Conservation (phyloP, 2,888 invertebrate species). For the Thymelicus lineola region DNA sequence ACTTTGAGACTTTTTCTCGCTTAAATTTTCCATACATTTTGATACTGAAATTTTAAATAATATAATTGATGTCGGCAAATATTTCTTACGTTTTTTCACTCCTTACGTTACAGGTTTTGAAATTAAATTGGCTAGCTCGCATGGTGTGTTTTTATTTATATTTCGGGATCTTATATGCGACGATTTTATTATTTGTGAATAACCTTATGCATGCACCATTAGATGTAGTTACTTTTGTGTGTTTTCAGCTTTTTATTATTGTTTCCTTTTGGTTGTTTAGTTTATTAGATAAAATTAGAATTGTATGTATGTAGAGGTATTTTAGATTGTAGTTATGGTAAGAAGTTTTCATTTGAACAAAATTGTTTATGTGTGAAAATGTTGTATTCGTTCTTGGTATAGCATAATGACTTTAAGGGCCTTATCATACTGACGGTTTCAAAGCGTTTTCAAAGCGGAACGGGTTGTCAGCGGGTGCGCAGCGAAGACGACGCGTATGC, state of each 20-base stretch:
- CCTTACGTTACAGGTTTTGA: not conserved
- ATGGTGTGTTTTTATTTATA: constrained; percentile 18
- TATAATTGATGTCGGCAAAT: too few species aligned
- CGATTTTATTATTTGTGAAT: constrained; percentile 8
- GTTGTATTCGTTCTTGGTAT: too few species aligned
- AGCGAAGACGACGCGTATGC: too few species aligned
- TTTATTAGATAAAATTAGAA: not conserved
- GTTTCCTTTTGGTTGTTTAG: not conserved
- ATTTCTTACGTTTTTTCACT: not conserved
- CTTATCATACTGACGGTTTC: too few species aligned
- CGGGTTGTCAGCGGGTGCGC: too few species aligned
- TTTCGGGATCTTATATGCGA: constrained; percentile 7
- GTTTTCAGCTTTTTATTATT: not conserved
- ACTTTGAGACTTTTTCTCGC: too few species aligned
- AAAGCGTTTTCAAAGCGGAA: too few species aligned
- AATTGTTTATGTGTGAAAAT: too few species aligned
- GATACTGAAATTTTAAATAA: too few species aligned
- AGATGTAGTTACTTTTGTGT: not conserved
- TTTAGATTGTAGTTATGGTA: not conserved
- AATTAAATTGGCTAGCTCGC: not conserved
- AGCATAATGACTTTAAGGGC: too few species aligned
- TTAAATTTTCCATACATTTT: too few species aligned
- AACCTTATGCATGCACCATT: constrained; percentile 6
- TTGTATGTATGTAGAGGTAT: constrained; percentile 23
- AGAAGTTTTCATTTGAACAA: too few species aligned